Evolutionary conservation across 2,888 invertebrate species (phyloP), one percentile per base, ranked within the genome.

Genomic region (Dorcus parallelipipedus): DNA sequence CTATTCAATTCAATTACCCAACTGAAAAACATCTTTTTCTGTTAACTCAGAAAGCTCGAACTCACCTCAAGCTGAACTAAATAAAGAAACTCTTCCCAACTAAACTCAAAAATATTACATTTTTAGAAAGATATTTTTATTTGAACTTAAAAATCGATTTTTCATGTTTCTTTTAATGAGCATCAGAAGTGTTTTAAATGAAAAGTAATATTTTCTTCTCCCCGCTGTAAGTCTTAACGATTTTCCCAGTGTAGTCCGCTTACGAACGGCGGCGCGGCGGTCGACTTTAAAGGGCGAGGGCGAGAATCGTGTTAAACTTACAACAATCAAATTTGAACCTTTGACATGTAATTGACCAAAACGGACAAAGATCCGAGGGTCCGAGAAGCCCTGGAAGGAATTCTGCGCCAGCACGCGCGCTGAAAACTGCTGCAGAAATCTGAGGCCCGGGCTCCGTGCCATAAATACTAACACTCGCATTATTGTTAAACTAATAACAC

Each of bases 311-410:
- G 53, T 58, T 58, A 58, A 49, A 58, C 54, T 58, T 58, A 54
- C 54, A 53, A 58, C 58, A 58, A 58, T 58, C 58, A 54, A 58
- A 58, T 58, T 58, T 53, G 49, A 54, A 58, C 58, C 58, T 58
- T 58, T 58, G 58, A 58, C 58, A 53, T 53, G 58, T 58, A 58
- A 58, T 58, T 58, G 58, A 58, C 53, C 58, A 54, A 49, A 54
- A 45, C 53, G 58, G 26, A 53, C 54, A 54, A 50, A 58, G 58
- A 54, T 58, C 58, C 49, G 45, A 48, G 51, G 26, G 26, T 33
- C 7, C 6, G 26, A 7, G 26, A 7, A 1, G 26, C 26, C 26
- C 26, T 33, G 3, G 26, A 33, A 33, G 26, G 26, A 33, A 33
- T 20, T 20, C 20, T 20, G 20, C 20, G 20, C 20, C 6, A 33